phyloP scores from a whole-genome alignment of 1,140 invertebrate genomes.

The Macrotrachela quadricornifera region DNA sequence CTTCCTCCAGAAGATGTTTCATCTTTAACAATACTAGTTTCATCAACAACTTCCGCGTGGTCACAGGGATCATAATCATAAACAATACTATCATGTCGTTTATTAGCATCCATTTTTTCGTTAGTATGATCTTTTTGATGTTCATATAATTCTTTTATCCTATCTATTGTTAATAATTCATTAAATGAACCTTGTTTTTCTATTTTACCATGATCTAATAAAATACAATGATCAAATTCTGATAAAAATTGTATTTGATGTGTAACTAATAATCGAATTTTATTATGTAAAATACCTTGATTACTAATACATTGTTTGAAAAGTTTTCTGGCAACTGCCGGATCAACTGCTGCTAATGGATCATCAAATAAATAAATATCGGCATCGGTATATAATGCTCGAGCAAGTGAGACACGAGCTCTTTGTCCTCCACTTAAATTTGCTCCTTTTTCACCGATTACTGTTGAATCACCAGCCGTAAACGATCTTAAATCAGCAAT shows the following conservation, averaged over 20 bases:
- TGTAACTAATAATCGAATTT: conserved; percentile 60
- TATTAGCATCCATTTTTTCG: too few relatives aligned
- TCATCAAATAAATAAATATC: conserved; percentile 76
- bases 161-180: too few relatives aligned
- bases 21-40: too few relatives aligned
- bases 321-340: conserved; percentile 58
- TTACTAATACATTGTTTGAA: conserved; percentile 57
- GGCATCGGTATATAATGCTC: conserved; percentile 47
- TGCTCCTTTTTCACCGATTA: conserved; percentile 61
- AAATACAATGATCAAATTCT: conserved; percentile 48
- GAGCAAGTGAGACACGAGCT: conserved; percentile 61
- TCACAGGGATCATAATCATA: too few relatives aligned
- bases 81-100: too few relatives aligned
- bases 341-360: conserved; percentile 70
- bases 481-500: conserved; percentile 43
- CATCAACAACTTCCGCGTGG: too few relatives aligned
- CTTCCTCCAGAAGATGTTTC: too few relatives aligned
- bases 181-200: conserved; percentile 39
- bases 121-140: too few relatives aligned
- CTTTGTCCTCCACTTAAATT: conserved; percentile 51
- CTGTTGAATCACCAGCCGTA: conserved; percentile 43
- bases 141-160: too few relatives aligned
- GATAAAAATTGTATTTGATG: conserved; percentile 55
- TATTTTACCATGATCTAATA: conserved; percentile 50
- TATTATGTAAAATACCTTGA: conserved; percentile 46